Conservation (phyloP, 1,140 invertebrate genomes). For the Polypedilum pembai region DNA sequence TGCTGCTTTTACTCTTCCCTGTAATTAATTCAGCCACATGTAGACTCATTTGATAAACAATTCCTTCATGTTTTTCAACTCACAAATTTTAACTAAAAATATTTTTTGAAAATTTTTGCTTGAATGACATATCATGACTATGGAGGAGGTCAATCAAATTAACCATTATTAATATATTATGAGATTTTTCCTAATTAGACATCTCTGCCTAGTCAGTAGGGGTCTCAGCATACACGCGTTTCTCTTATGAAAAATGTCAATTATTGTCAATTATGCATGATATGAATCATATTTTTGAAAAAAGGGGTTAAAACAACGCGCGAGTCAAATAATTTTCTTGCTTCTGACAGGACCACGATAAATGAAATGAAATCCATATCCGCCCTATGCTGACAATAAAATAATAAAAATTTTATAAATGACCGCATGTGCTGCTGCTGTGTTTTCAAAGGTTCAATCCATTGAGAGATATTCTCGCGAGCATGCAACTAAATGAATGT, state of each 20-base stretch:
- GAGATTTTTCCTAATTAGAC: too few relatives aligned
- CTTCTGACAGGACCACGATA: not conserved
- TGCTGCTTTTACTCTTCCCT: not conserved
- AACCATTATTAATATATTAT: not conserved
- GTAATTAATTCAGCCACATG: not conserved
- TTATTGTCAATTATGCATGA: slow-evolving; percentile 10
- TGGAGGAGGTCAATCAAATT: slow-evolving; percentile 8
- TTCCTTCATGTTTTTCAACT: too few relatives aligned
- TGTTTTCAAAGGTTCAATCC: not conserved
- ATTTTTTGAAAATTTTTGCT: too few relatives aligned
- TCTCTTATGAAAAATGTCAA: slow-evolving; percentile 12
- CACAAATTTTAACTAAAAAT: too few relatives aligned
- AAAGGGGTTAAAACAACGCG: not conserved
- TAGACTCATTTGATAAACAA: not conserved
- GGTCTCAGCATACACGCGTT: not conserved
- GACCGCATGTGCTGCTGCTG: not conserved
- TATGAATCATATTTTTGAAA: not conserved
- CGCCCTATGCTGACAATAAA: not conserved
- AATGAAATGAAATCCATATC: not conserved
- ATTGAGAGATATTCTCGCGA: not conserved
- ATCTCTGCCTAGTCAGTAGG: too few relatives aligned
- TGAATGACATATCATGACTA: too few relatives aligned
- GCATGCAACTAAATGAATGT: slow-evolving; percentile 12
- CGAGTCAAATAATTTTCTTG: not conserved
- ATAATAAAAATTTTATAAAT: not conserved